Conservation (phyloP, 2,113 vertebrate genomes). For the Ploceus nigricollis region DNA sequence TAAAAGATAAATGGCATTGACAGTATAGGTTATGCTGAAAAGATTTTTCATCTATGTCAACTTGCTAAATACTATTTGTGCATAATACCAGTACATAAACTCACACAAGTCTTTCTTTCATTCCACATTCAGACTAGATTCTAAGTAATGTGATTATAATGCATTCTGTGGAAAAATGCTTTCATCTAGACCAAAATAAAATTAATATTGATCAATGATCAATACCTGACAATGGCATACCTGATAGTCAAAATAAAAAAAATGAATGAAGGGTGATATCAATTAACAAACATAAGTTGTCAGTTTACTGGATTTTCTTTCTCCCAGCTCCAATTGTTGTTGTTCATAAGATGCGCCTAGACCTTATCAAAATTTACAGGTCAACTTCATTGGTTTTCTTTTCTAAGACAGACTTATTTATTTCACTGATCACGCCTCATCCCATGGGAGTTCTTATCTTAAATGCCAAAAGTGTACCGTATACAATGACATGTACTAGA, state of each 20-base stretch:
- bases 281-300: background rate
- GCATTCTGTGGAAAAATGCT: background rate
- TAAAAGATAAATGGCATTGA: background rate
- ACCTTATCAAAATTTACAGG: background rate
- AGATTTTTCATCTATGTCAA: background rate
- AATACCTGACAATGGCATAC: background rate
- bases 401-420: background rate
- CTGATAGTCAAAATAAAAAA: background rate
- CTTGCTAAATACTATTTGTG: background rate
- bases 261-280: background rate
- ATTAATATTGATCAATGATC: background rate
- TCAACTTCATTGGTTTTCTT: background rate
- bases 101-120: background rate
- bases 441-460: background rate
- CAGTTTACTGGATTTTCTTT: background rate
- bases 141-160: background rate
- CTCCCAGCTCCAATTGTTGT: background rate
- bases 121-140: background rate
- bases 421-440: background rate
- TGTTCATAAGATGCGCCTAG: background rate
- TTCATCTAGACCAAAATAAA: background rate
- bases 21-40: background rate
- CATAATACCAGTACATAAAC: background rate
- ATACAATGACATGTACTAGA: background rate
- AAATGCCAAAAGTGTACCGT: background rate